Conservation (phyloP, 1,140 invertebrate species). For the Euura saliciscinereae region DNA sequence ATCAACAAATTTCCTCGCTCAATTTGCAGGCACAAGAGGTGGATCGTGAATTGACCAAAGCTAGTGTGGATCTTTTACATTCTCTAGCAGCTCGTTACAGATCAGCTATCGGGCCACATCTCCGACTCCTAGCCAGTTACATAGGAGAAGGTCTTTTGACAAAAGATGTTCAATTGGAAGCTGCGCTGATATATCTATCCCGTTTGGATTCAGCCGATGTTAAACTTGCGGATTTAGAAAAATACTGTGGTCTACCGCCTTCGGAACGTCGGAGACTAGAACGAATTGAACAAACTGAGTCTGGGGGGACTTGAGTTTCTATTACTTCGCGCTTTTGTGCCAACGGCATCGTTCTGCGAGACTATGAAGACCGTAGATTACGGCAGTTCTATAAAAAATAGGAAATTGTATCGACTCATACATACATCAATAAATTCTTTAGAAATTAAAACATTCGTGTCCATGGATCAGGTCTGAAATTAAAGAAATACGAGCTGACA, state of each 20-base stretch:
- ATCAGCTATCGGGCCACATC: constrained; percentile 35
- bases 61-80: constrained; percentile 32
- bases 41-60: constrained; percentile 23
- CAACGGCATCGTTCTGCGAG: no score
- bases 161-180: constrained; percentile 41
- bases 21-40: not conserved
- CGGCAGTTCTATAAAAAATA: no score
- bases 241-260: constrained; percentile 30
- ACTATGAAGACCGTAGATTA: no score
- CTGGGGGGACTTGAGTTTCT: not conserved
- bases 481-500: no score
- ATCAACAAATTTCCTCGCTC: not conserved
- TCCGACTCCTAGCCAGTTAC: constrained; percentile 36
- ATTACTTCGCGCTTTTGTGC: no score
- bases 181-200: constrained; percentile 40
- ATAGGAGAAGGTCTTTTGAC: constrained; percentile 39
- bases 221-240: constrained; percentile 37
- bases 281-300: not conserved
- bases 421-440: no score
- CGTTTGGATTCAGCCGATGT: constrained; percentile 31
- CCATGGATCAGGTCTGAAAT: no score
- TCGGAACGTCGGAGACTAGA: constrained; percentile 10
- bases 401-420: no score
- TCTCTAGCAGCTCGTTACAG: constrained; percentile 39
- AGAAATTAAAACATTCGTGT: no score